Percentiles rank a stretch among this genome's conserved stretches.
phyloP scores from a whole-genome alignment of 2,113 vertebrate species.

The Galeopterus variegatus region DNA sequence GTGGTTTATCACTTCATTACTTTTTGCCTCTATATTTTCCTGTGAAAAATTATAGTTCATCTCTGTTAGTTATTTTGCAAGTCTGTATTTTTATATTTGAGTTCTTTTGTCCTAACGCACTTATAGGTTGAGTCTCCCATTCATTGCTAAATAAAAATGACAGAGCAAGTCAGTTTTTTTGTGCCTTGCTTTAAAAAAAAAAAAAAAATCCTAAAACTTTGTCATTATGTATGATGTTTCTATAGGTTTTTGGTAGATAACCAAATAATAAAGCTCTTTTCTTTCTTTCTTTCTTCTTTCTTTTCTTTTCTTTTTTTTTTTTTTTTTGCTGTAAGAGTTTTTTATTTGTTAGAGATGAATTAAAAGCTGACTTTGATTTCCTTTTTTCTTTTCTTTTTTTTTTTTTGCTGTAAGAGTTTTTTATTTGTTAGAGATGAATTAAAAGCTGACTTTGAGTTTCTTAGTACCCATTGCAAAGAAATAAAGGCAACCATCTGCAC shows the following conservation, averaged over 20 bases:
- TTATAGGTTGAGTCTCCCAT: neutral
- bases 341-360: too few relatives aligned
- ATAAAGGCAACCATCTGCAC: too few relatives aligned
- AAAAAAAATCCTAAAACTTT: neutral
- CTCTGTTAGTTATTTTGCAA: constrained; percentile 21
- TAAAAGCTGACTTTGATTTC: too few relatives aligned
- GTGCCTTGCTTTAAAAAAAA: neutral
- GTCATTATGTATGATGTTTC: neutral
- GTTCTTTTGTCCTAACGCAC: neutral
- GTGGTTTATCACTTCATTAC: constrained; percentile 3
- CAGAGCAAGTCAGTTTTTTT: neutral
- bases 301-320: too few relatives aligned
- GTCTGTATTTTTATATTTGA: neutral
- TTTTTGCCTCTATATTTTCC: neutral
- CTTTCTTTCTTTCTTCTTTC: too few relatives aligned
- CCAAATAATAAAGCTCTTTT: neutral
- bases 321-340: too few relatives aligned
- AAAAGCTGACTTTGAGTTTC: too few relatives aligned
- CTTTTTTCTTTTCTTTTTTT: too few relatives aligned
- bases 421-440: too few relatives aligned
- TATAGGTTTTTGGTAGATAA: neutral
- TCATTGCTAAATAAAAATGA: neutral
- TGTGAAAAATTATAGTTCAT: neutral
- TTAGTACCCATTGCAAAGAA: too few relatives aligned
- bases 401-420: too few relatives aligned